Percentiles rank a stretch among this genome's conserved stretches.
Conservation (phyloP, 2,797 vertebrate species). For the Basileuterus tristriatus region DNA sequence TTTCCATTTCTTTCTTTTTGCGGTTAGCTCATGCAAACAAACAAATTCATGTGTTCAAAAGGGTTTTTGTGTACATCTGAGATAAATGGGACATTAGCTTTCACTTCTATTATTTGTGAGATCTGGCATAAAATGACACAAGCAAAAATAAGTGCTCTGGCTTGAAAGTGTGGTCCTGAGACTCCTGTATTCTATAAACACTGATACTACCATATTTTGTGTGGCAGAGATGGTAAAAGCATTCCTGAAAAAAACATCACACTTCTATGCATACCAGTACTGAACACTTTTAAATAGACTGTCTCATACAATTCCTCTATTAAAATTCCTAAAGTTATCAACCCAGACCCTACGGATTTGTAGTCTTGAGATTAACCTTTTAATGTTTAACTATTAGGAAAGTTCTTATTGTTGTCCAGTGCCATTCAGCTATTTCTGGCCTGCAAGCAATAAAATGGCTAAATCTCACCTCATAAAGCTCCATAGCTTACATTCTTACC, state of each 20-base stretch:
- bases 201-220: not conserved
- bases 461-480: slow-evolving; percentile 46
- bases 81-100: not conserved
- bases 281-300: not conserved
- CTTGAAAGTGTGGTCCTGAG: not conserved
- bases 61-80: not conserved
- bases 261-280: not conserved
- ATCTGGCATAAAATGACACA: not conserved
- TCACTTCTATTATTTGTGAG: not conserved
- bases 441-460: slow-evolving; percentile 19
- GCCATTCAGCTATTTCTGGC: not conserved
- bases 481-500: slow-evolving; percentile 12
- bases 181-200: not conserved
- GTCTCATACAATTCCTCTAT: not conserved
- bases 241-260: not conserved
- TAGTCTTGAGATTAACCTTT: slow-evolving; percentile 20
- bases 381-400: not conserved
- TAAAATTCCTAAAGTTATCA: slow-evolving; percentile 52
- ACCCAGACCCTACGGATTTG: not conserved
- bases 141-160: not conserved
- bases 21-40: not conserved
- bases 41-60: not conserved
- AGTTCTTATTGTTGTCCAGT: not conserved
- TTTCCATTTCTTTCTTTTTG: not conserved
- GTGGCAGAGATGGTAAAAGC: not conserved